These are phyloP conservation scores for Silurus meridionalis DNA, from an alignment of 2,113 vertebrate genomes.

Conservation along the genomic window DNA sequence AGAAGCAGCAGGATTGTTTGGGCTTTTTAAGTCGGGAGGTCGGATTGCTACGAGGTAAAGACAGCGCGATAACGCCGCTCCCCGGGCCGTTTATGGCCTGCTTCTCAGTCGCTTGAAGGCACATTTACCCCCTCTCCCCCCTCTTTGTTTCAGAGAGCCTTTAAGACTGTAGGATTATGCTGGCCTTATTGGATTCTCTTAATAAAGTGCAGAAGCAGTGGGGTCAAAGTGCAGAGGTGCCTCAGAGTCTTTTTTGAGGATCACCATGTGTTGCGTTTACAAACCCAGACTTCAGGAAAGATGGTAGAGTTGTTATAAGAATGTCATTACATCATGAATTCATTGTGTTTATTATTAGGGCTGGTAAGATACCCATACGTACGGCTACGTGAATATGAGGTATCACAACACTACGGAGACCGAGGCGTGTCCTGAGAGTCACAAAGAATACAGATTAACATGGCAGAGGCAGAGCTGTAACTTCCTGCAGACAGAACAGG, in stretches of 20 bases:
- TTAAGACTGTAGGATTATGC: slow-evolving; percentile 30
- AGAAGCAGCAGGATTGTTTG: slow-evolving; percentile 37
- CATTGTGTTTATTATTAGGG: too few species aligned
- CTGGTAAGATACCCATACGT: too few species aligned
- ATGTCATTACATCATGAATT: too few species aligned
- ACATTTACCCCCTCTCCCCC: slow-evolving; percentile 8
- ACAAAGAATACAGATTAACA: too few species aligned
- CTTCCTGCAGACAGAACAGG: too few species aligned
- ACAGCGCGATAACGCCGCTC: slow-evolving; percentile 55
- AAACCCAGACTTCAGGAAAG: background rate
- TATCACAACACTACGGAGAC: too few species aligned
- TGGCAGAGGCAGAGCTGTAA: too few species aligned
- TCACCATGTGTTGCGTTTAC: background rate
- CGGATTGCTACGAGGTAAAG: slow-evolving; percentile 52
- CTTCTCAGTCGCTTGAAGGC: slow-evolving; percentile 1
- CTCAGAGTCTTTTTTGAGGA: slow-evolving; percentile 9
- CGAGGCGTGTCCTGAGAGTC: too few species aligned
- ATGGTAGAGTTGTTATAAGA: background rate
- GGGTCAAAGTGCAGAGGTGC: slow-evolving; percentile 17
- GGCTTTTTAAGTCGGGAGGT: slow-evolving; percentile 60
- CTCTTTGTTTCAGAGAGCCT: slow-evolving; percentile 6
- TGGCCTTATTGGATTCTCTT: slow-evolving; percentile 13
- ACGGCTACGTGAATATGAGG: too few species aligned
- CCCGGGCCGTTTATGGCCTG: slow-evolving; percentile 31
- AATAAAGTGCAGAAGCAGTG: background rate